phyloP scores from a whole-genome alignment of 2,888 invertebrate species.

The Tachina fera region DNA sequence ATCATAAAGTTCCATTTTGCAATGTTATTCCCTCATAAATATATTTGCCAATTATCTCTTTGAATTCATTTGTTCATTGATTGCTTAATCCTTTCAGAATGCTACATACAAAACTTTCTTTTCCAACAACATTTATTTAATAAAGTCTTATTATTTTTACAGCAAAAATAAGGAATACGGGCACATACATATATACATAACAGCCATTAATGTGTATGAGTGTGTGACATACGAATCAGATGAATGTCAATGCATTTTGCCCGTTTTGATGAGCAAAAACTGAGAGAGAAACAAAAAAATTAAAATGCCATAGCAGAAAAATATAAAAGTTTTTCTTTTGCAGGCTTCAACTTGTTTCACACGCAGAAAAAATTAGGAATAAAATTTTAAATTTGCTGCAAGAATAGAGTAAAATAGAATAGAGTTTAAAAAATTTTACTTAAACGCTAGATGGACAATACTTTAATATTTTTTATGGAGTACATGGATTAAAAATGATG shows the following conservation, averaged over 20 bases:
- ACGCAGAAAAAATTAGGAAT: slow-evolving; percentile 1
- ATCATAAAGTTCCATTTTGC: not conserved
- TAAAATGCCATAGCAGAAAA: not conserved
- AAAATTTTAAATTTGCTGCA: slow-evolving; percentile 2
- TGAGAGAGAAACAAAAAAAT: slow-evolving; percentile 19
- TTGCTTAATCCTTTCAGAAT: slow-evolving; percentile 32
- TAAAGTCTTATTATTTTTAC: slow-evolving; percentile 42
- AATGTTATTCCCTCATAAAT: not conserved
- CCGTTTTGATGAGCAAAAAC: slow-evolving; percentile 19
- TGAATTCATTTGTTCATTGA: slow-evolving; percentile 33
- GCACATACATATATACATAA: no score
- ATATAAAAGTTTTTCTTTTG: slow-evolving; percentile 21
- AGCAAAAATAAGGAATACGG: not conserved
- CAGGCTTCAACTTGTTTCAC: slow-evolving; percentile 30
- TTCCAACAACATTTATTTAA: slow-evolving; percentile 44
- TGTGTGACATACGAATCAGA: not conserved
- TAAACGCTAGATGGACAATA: no score
- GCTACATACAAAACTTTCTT: slow-evolving; percentile 31
- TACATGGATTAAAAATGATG: no score
- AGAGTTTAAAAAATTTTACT: no score
- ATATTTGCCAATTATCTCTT: not conserved
- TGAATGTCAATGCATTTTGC: slow-evolving; percentile 27
- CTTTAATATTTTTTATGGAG: no score
- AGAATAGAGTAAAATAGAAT: no score
- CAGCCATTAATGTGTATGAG: not conserved